Conservation (phyloP, 2,888 invertebrate genomes). For the Eulithis prunata region DNA sequence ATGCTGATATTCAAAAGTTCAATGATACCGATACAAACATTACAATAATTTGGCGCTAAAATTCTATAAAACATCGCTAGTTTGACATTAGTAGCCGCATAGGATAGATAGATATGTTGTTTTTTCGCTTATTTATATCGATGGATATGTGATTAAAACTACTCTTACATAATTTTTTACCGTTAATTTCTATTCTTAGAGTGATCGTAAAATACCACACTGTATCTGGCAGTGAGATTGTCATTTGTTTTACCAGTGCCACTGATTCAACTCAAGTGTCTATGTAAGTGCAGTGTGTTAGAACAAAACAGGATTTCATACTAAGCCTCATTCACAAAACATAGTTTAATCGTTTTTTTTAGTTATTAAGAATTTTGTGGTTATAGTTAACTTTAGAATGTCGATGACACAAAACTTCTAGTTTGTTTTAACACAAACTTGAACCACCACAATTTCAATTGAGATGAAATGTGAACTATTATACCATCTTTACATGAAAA, state of each 20-base stretch:
- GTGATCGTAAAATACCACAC: neutral
- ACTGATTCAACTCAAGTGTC: neutral
- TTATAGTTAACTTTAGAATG: no score
- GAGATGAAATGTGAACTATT: neutral
- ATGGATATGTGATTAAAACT: conserved; percentile 24
- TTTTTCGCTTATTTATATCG: conserved; percentile 11
- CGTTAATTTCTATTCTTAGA: conserved; percentile 12
- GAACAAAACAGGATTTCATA: conserved; percentile 6
- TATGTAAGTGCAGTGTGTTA: neutral
- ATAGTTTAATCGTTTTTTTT: neutral
- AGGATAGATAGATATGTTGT: conserved; percentile 28
- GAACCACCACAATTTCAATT: neutral
- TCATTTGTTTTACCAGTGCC: neutral
- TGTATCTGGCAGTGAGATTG: conserved; percentile 17
- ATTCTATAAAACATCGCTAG: conserved; percentile 9
- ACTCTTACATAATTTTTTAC: neutral
- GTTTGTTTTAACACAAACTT: neutral
- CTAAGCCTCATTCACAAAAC: neutral
- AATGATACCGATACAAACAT: conserved; percentile 20
- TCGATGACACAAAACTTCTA: neutral
- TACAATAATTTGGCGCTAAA: conserved; percentile 25
- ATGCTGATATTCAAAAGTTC: conserved; percentile 19
- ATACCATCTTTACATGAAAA: no score
- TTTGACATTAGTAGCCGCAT: conserved; percentile 8
- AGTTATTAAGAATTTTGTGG: no score